phyloP scores from a whole-genome alignment of 2,888 invertebrate species.

The Andricus quercusramuli region DNA sequence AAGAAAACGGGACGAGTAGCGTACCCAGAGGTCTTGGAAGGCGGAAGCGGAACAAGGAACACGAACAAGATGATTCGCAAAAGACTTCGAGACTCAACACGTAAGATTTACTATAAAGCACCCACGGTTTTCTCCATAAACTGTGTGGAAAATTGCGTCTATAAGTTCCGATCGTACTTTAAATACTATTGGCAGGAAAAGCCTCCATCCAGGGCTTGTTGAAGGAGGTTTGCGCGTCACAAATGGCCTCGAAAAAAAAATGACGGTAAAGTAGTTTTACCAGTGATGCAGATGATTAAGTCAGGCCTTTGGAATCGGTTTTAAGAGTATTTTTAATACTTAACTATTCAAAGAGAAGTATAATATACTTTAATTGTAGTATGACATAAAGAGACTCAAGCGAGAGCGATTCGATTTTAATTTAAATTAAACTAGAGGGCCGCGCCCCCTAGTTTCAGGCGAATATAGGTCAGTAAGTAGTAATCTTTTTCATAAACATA shows the following conservation, averaged over 20 bases:
- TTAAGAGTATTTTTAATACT: neutral
- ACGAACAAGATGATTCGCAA: constrained; percentile 67
- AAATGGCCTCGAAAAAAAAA: neutral
- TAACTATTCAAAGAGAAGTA: neutral
- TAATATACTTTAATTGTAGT: neutral
- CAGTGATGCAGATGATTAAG: too few species aligned
- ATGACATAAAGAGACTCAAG: neutral
- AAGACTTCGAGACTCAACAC: constrained; percentile 63
- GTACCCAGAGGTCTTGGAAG: constrained; percentile 58
- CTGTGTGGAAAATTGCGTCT: neutral
- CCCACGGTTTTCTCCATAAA: neutral
- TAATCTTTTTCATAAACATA: too few species aligned
- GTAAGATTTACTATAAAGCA: constrained; percentile 55
- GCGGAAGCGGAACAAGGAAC: constrained; percentile 62
- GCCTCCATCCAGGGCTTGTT: neutral
- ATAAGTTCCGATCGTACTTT: neutral
- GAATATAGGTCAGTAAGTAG: too few species aligned
- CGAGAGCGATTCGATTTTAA: neutral
- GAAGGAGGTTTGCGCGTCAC: constrained; percentile 13
- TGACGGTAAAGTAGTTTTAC: neutral
- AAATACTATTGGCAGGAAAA: constrained; percentile 49
- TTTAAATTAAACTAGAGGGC: neutral
- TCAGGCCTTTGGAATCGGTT: too few species aligned
- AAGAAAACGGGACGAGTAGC: constrained; percentile 71
- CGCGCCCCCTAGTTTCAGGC: too few species aligned